Evolutionary conservation across 2,888 invertebrate genomes (phyloP), one percentile per base, ranked within the genome.

Genomic region (Caenorhabditis zanzibari): DNA sequence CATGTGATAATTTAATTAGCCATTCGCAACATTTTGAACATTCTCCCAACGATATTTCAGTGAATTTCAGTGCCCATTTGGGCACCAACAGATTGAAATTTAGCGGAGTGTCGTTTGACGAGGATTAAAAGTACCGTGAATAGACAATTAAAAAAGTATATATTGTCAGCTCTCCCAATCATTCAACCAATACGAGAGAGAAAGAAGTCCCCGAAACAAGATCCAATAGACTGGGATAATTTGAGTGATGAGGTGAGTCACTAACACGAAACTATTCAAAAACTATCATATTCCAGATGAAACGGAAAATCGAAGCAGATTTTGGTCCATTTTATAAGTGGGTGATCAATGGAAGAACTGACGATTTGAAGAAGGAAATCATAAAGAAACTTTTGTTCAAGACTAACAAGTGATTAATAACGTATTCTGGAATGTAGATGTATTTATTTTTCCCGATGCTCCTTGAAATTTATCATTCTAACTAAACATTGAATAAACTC

Each of bases 301-400:
- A 81, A 47, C 59, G 73, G 2, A 49, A 72, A 47, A 85, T 85
- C 4, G 49, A 76, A 54, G 72, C 72, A 4, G 86, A 86, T 4
- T 86, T 86, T 52, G 83, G 81, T 10, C 86, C 86, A 9, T 86
- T 85, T 56, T 86, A 86, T 54, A 76, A 77, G 16, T 86, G 86
- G 86, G 81, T 86, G 1, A 74, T 64, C 24, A 86, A 86, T 77
- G 85, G 86, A n/a, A 58, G 76, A 38, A 79, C 77, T 10, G 81
- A 86, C 19, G 86, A 86, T 59, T 68, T 86, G 63, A 85, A 81
- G 22, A 77, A 77, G 38, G 81, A 82, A 35, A 84, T 73, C 2
- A 86, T 86, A 26, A 68, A 85, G 56, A 86, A 77, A 56, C 63
- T 85, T 9, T 61, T 82, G 19, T 82, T 81, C 79, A 69, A 84